phyloP scores from a whole-genome alignment of 2,797 vertebrate species.

The Pipistrellus nathusii region DNA sequence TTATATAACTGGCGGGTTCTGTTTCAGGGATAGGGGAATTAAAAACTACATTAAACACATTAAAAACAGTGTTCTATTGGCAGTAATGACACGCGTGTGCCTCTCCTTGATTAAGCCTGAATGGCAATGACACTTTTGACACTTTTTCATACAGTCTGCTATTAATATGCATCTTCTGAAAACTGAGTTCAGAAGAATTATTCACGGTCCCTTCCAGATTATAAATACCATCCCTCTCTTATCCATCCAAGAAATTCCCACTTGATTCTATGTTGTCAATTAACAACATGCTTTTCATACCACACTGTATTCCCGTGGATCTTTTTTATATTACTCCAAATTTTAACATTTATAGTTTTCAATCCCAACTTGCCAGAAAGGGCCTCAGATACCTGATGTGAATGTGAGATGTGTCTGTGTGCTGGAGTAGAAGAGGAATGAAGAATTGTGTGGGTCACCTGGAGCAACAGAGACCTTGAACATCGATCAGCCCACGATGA shows the following conservation, averaged over 20 bases:
- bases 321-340: not conserved
- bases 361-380: constrained; percentile 36
- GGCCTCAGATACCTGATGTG: not conserved
- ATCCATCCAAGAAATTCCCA: not conserved
- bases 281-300: constrained; percentile 9
- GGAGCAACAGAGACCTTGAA: not conserved
- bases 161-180: constrained; percentile 47
- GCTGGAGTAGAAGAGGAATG: not conserved
- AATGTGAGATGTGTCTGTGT: not conserved
- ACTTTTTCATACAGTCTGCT: not conserved
- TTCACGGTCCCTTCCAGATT: not conserved
- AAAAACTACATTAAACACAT: not conserved
- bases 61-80: not conserved
- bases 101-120: constrained; percentile 14
- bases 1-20: not conserved
- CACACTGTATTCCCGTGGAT: not conserved
- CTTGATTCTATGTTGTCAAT: constrained; percentile 9
- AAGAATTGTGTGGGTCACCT: fast-evolving
- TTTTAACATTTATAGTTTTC: not conserved
- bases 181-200: constrained; percentile 51
- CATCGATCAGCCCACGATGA: not conserved
- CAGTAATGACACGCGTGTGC: not conserved
- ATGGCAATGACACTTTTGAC: constrained; percentile 24
- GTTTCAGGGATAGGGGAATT: constrained; percentile 33
- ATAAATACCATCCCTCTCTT: constrained; percentile 5